Evolutionary conservation across 2,797 vertebrate species (phyloP).

Genomic region (Enteromius mattozi): DNA sequence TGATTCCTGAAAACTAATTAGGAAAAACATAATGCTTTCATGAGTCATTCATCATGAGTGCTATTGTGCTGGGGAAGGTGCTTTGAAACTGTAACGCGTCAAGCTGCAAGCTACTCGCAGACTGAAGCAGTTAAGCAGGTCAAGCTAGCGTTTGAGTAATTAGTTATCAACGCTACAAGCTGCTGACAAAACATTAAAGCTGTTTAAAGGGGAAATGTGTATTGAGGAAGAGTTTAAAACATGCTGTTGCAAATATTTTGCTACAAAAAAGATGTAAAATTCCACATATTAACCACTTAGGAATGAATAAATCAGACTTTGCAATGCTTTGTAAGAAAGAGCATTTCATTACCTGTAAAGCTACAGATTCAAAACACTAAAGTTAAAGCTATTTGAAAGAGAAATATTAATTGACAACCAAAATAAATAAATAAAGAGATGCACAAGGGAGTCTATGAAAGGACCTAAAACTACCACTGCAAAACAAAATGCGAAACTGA

Average conservation of each 20-base stretch:
- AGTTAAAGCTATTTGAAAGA: background rate
- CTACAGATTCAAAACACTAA: background rate
- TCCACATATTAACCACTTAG: background rate
- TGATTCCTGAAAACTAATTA: conserved; percentile 31
- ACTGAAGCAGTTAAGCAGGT: conserved; percentile 6
- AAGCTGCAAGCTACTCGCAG: background rate
- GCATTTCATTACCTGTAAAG: background rate
- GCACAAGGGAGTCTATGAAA: background rate
- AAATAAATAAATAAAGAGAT: background rate
- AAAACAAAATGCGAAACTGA: too few species aligned
- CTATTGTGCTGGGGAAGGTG: conserved; percentile 18
- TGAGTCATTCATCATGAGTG: conserved; percentile 28
- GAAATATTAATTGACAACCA: background rate
- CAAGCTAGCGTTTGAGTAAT: conserved; percentile 1
- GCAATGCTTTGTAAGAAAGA: background rate
- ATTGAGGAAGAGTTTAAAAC: background rate
- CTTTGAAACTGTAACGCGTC: conserved; percentile 13
- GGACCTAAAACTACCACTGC: background rate
- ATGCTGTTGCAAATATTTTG: background rate
- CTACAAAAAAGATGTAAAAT: background rate
- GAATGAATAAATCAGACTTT: background rate
- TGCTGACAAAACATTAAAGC: background rate
- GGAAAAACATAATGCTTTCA: conserved; percentile 29
- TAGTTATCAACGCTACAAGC: conserved; percentile 8
- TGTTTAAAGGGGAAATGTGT: background rate